These are phyloP conservation scores for Lysiphlebus fabarum DNA, from an alignment of 1,140 invertebrate species.

Conservation along the genomic window DNA sequence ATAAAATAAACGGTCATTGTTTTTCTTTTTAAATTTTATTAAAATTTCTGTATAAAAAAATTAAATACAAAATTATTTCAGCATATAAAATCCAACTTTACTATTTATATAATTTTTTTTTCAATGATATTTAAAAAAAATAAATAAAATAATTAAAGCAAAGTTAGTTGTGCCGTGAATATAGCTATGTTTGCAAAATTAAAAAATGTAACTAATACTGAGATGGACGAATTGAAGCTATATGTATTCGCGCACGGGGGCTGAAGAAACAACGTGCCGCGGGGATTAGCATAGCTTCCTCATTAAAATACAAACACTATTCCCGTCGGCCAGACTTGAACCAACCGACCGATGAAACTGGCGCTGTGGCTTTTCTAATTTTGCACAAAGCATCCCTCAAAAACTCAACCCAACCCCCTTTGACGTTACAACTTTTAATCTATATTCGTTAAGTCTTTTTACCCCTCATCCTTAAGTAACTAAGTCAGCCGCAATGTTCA, in stretches of 20 bases:
- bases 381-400: conserved; percentile 14
- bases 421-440: conserved; percentile 32
- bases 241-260: neutral
- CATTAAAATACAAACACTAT: conserved; percentile 34
- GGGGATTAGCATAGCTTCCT: conserved; percentile 32
- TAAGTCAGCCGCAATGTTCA: conserved; percentile 27
- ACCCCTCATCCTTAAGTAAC: conserved; percentile 24
- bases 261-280: conserved; percentile 23
- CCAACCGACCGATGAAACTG: conserved; percentile 18
- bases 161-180: conserved; percentile 6
- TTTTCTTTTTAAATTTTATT: too few species aligned
- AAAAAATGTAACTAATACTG: conserved; percentile 14
- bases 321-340: conserved; percentile 28
- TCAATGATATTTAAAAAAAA: neutral
- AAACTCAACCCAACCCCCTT: conserved; percentile 12
- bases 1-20: too few species aligned
- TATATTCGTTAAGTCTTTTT: conserved; percentile 29
- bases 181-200: conserved; percentile 20
- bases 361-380: conserved; percentile 17
- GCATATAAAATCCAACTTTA: too few species aligned
- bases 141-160: conserved; percentile 1
- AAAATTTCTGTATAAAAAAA: too few species aligned
- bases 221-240: neutral
- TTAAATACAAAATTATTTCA: too few species aligned
- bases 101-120: too few species aligned